Evolutionary conservation across 2,797 vertebrate genomes (phyloP).

Genomic region (Lepidocolaptes lacrymiger): DNA sequence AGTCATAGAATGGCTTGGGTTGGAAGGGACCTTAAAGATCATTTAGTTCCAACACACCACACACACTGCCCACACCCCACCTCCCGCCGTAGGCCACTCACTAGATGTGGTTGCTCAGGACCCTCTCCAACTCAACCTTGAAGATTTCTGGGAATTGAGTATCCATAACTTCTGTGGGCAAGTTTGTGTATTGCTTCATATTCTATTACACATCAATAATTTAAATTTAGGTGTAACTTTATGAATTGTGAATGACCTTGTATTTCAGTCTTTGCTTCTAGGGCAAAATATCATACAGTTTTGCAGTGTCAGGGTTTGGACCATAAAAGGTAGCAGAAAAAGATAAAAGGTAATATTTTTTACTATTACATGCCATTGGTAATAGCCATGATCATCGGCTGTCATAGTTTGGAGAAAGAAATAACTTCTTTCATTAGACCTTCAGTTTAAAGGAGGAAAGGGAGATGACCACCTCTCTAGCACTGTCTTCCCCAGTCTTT

Average conservation of each 20-base stretch:
- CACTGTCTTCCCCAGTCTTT: neutral
- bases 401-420: neutral
- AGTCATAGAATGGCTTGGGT: neutral
- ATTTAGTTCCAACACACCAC: neutral
- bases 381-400: neutral
- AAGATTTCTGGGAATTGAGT: neutral
- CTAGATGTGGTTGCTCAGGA: neutral
- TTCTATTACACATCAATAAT: neutral
- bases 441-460: neutral
- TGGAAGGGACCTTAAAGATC: neutral
- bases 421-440: neutral
- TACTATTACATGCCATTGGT: neutral
- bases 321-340: neutral
- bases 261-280: neutral
- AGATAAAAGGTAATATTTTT: neutral
- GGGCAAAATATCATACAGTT: neutral
- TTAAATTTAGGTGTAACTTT: neutral
- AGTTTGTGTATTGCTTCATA: neutral
- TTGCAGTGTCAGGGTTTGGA: neutral
- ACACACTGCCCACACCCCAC: too few relatives aligned
- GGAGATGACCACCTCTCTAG: neutral
- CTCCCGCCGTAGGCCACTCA: rapidly evolving
- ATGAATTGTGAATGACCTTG: neutral
- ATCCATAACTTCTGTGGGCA: neutral
- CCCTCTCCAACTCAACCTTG: neutral